Conservation (phyloP, 2,797 vertebrate species). For the Platalea minor region DNA sequence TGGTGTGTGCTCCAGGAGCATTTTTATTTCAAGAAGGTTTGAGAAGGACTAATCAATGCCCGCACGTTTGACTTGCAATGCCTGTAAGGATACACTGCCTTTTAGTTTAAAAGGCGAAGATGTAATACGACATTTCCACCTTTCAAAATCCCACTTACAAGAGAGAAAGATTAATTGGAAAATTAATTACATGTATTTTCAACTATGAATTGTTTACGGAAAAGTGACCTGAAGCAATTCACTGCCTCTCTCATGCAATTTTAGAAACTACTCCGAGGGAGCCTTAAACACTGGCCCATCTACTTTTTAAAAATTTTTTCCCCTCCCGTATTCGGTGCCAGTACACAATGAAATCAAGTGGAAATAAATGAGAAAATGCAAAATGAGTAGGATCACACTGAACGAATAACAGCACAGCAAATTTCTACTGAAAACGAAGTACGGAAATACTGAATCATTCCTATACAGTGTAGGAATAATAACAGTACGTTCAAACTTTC, state of each 20-base stretch:
- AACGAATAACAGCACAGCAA: background rate
- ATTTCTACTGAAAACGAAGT: background rate
- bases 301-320: background rate
- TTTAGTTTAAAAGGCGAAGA: background rate
- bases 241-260: background rate
- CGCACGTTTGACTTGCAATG: background rate
- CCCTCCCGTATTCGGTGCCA: background rate
- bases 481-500: background rate
- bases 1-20: background rate
- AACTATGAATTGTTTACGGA: accelerated
- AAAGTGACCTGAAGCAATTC: background rate
- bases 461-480: background rate
- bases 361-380: background rate
- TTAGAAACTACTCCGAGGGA: background rate
- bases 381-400: background rate
- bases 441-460: background rate
- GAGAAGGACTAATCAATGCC: background rate
- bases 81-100: background rate
- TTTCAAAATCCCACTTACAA: background rate
- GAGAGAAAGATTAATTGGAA: background rate
- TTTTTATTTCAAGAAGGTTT: background rate
- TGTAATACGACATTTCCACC: background rate
- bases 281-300: background rate
- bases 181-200: background rate
- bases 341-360: background rate